Evolutionary conservation across 2,113 vertebrate genomes (phyloP).

Genomic region (Tychaedon coryphoeus): DNA sequence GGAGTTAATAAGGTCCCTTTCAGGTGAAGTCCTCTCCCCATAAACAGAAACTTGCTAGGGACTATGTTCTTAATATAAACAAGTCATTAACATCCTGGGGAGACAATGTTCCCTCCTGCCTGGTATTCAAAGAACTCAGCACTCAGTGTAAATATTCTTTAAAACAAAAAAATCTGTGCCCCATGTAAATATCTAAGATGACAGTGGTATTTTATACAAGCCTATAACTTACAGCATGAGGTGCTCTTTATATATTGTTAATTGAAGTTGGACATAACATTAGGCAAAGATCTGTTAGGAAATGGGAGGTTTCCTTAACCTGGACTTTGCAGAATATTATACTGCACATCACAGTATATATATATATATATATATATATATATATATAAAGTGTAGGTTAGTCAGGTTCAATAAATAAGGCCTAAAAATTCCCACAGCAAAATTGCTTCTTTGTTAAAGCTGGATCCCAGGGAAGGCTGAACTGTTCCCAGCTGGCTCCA

Average conservation of each 20-base stretch:
- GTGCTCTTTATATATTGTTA: not conserved
- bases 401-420: not conserved
- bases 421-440: not conserved
- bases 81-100: not conserved
- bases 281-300: not conserved
- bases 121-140: not conserved
- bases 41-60: not conserved
- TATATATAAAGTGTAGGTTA: not conserved
- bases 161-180: not conserved
- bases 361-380: not conserved
- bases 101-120: not conserved
- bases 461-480: not conserved
- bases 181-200: not conserved
- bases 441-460: conserved; percentile 1
- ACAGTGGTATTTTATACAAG: not conserved
- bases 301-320: not conserved
- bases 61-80: not conserved
- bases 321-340: not conserved
- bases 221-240: not conserved
- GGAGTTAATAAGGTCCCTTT: not conserved
- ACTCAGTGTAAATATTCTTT: not conserved
- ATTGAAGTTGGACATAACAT: not conserved
- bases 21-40: not conserved
- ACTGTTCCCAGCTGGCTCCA: not conserved
- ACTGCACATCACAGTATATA: not conserved